Evolutionary conservation across 2,888 invertebrate genomes (phyloP), one percentile per base, ranked within the genome.

Genomic region (Apamea monoglypha): DNA sequence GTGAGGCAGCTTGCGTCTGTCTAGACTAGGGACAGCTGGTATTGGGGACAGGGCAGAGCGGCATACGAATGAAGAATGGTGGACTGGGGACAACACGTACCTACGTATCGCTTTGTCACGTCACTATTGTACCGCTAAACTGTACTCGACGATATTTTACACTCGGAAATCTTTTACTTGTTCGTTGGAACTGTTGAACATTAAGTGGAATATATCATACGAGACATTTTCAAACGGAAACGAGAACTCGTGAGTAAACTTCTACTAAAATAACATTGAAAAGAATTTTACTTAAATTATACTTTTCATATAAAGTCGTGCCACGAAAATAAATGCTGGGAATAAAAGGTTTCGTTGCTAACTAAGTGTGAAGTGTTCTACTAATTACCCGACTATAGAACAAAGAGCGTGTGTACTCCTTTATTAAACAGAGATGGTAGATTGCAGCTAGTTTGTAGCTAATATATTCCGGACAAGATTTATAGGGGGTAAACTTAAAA

Each of bases 281-380:
- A 77, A 56, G 21, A 80, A 47, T 36, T 61, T 63, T 32, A 67
- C 25, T 16, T 32, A 44, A 40, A 74, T 18, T 1, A 56, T 71
- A 61, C 8, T 68, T 67, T 74, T 56, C 14, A 29, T 64, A 69
- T 59, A 25, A 68, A 66, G 16, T 63, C 32, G 44, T 47, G 47
- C 4, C 21, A 66, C 18, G 18, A 76, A 78, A 81, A 79, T 47
- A 61, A 72, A 78, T 74, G 1, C 59, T 10, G 4, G n/a, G 16
- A 56, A 70, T 71, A 21, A 81, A 77, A 71, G 40, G 69, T 73
- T 74, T 70, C 50, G 21, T 63, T 92, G 89, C 91, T 93, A 93
- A 93, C 94, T 93, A 92, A 90, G 92, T 92, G 92, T 92, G 91
- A 94, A 94, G 92, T 92, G 92, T 90, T 87, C 80, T 88, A 90